phyloP scores from a whole-genome alignment of 1,140 invertebrate genomes.

The Lepidurus couesii region DNA sequence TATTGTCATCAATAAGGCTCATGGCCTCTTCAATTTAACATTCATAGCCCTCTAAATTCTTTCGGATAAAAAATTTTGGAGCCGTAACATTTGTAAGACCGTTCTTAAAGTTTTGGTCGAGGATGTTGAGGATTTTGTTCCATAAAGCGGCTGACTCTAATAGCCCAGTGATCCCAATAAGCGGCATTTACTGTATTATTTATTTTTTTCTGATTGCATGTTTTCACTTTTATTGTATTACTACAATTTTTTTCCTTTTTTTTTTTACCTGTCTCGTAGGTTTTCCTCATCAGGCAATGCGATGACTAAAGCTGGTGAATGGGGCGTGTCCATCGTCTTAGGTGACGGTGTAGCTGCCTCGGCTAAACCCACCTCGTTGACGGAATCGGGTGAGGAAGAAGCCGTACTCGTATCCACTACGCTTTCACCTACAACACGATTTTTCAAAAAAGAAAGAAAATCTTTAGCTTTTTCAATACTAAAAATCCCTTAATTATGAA shows the following conservation, averaged over 20 bases:
- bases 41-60: too few species aligned
- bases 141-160: too few species aligned
- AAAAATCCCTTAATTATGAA: not conserved
- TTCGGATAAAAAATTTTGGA: too few species aligned
- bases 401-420: conserved; percentile 76
- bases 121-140: too few species aligned
- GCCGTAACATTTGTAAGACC: too few species aligned
- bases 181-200: too few species aligned
- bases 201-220: too few species aligned
- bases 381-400: conserved; percentile 67
- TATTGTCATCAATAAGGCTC: too few species aligned
- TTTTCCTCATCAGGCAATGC: not conserved
- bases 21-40: too few species aligned
- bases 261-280: not conserved
- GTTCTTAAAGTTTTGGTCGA: too few species aligned
- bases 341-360: not conserved
- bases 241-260: not conserved
- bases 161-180: too few species aligned
- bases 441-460: not conserved
- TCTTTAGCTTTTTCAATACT: not conserved
- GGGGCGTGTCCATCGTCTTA: not conserved
- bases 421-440: conserved; percentile 64
- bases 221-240: not conserved
- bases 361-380: not conserved
- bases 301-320: conserved; percentile 8